Conservation (phyloP, 2,888 invertebrate species). For the Ormyrus labotus region DNA sequence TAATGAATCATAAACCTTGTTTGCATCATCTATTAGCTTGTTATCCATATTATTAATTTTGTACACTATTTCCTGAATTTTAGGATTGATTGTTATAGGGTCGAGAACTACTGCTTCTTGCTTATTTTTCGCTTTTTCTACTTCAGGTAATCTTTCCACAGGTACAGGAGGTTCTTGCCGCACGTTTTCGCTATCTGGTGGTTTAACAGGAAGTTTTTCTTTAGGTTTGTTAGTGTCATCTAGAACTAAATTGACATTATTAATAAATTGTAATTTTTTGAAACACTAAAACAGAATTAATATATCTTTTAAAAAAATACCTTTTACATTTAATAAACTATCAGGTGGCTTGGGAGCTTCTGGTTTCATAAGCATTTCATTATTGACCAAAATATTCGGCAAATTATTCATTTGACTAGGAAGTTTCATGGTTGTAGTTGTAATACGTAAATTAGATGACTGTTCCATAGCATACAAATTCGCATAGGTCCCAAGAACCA, state of each 20-base stretch:
- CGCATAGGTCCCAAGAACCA: conserved; percentile 94
- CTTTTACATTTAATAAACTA: conserved; percentile 35
- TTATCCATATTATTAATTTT: conserved; percentile 50
- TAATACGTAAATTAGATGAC: conserved; percentile 73
- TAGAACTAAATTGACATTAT: conserved; percentile 38
- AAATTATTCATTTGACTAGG: conserved; percentile 68
- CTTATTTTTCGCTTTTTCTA: conserved; percentile 63
- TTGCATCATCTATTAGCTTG: conserved; percentile 39
- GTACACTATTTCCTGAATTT: conserved; percentile 44
- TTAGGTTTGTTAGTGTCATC: conserved; percentile 59
- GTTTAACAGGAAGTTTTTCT: conserved; percentile 56
- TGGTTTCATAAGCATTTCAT: conserved; percentile 60
- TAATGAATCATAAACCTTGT: conserved; percentile 43
- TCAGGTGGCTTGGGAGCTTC: conserved; percentile 53
- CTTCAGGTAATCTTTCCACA: conserved; percentile 68
- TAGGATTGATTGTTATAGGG: conserved; percentile 62
- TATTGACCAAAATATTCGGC: conserved; percentile 65
- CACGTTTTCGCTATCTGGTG: conserved; percentile 60
- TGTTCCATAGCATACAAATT: conserved; percentile 87
- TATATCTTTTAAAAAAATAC: conserved; percentile 24
- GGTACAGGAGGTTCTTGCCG: conserved; percentile 73
- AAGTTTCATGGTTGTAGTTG: conserved; percentile 65
- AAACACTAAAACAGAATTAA: background rate
- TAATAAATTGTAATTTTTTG: conserved; percentile 1
- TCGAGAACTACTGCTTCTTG: conserved; percentile 77